Conservation (phyloP, 2,888 invertebrate species). For the Sericinus montela region DNA sequence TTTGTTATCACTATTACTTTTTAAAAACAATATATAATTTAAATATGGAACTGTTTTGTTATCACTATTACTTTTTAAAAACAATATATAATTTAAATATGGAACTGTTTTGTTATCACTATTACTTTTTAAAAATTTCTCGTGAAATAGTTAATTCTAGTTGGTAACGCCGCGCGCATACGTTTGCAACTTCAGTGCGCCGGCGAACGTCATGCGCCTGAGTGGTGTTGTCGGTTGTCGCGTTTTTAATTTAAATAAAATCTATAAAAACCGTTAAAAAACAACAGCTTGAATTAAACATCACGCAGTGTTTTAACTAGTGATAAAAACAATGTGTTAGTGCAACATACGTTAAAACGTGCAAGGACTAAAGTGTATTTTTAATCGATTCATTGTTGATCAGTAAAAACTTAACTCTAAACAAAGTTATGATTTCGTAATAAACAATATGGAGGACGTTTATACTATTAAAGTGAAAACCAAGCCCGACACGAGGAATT, state of each 20-base stretch:
- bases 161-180: slow-evolving; percentile 15
- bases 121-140: too few species aligned
- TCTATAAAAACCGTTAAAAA: slow-evolving; percentile 24
- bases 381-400: slow-evolving; percentile 4
- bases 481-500: slow-evolving; percentile 76
- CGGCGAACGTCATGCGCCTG: slow-evolving; percentile 27
- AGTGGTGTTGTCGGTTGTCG: slow-evolving; percentile 24
- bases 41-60: too few species aligned
- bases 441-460: slow-evolving; percentile 81
- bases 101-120: too few species aligned
- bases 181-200: slow-evolving; percentile 34
- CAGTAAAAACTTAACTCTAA: slow-evolving; percentile 7
- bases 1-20: too few species aligned
- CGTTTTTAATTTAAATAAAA: slow-evolving; percentile 12
- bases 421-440: slow-evolving; percentile 34
- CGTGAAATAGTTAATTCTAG: slow-evolving; percentile 1
- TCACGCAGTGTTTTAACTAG: slow-evolving; percentile 14
- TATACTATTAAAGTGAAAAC: slow-evolving; percentile 84
- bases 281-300: slow-evolving; percentile 18
- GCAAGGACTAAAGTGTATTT: slow-evolving; percentile 7
- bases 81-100: too few species aligned
- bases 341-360: slow-evolving; percentile 16
- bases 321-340: slow-evolving; percentile 14
- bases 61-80: too few species aligned
- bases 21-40: too few species aligned